Conservation (phyloP, 2,113 vertebrate genomes). For the Boleophthalmus pectinirostris region DNA sequence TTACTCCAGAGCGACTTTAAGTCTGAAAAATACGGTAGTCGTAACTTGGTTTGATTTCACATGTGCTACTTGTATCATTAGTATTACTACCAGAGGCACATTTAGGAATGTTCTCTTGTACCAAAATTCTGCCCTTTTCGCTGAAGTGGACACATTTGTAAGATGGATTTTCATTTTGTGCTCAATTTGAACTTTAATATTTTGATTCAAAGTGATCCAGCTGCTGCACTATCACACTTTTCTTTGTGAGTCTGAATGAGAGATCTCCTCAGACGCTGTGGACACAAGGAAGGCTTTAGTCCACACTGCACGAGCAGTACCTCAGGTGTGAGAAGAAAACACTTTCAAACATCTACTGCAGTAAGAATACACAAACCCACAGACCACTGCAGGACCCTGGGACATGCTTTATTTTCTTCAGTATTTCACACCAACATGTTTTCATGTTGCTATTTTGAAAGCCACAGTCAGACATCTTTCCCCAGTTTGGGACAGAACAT, state of each 20-base stretch:
- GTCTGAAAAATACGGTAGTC: no score
- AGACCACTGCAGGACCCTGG: not conserved
- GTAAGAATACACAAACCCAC: not conserved
- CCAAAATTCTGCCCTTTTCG: no score
- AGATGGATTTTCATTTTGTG: not conserved
- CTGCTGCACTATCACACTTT: not conserved
- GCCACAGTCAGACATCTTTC: not conserved
- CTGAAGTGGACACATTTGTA: slow-evolving; percentile 7
- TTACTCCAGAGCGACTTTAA: no score
- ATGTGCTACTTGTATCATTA: no score
- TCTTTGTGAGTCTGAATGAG: not conserved
- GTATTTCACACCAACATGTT: not conserved
- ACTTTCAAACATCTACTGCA: not conserved
- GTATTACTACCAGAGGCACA: no score
- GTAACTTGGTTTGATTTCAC: no score
- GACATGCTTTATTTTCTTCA: not conserved
- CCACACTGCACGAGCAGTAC: not conserved
- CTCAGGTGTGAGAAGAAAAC: not conserved
- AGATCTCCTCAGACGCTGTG: not conserved
- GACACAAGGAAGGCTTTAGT: not conserved
- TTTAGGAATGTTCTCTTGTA: no score
- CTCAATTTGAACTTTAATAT: not conserved
- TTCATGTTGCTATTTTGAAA: not conserved
- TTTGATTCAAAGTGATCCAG: not conserved
- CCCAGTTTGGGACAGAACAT: not conserved